Base-by-base conservation (phyloP, 1,140 invertebrate species). In the Seison nebaliae region DNA sequence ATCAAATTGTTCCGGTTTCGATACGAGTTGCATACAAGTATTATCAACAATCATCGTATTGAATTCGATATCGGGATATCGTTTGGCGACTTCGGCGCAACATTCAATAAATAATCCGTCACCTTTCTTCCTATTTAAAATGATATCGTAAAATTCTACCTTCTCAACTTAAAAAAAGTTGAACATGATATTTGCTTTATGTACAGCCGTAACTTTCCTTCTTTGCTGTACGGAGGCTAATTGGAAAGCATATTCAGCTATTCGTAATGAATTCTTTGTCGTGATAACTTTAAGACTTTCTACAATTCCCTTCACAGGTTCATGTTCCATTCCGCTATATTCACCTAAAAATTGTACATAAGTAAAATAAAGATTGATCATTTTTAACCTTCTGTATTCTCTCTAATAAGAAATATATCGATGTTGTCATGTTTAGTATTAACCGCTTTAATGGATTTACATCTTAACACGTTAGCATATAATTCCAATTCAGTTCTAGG, bases 191-290 rank as follows among this genome's bases (percentile, higher is more conserved):
- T 98, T 96, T 2, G 88, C 88, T 62, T 98, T 94, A 57, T 94
- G 86, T 12, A 96, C 79, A 11, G 53, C 53, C 18, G 59, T 63
- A 2, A 65, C 60, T 65, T 91, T 93, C 38, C 60, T 53, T 17
- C 84, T 69, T 44, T 74, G 73, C 57, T 84, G 74, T 55, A 80
- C 84, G 7, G 78, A 75, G 1, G 88, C 88, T 62, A 88, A 94
- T 60, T 96, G 88, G 62, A 98, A 96, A 1, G 88, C 88, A 63
- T 94, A 96, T 57, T 94, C 93, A 6, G 88, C 88, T 49, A 98
- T 94, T 44, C 83, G 67, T 54, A 73, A 69, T 9, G 80, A 88
- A 50, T 93, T 93, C 8, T 66, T 65, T 9, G 70, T 70, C 3
- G 88, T 98, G 11, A 93, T 74, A 16, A 40, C 30, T 18, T 96